Evolutionary conservation across 1,140 invertebrate genomes (phyloP).

Genomic region (Lordiphosa collinella): DNA sequence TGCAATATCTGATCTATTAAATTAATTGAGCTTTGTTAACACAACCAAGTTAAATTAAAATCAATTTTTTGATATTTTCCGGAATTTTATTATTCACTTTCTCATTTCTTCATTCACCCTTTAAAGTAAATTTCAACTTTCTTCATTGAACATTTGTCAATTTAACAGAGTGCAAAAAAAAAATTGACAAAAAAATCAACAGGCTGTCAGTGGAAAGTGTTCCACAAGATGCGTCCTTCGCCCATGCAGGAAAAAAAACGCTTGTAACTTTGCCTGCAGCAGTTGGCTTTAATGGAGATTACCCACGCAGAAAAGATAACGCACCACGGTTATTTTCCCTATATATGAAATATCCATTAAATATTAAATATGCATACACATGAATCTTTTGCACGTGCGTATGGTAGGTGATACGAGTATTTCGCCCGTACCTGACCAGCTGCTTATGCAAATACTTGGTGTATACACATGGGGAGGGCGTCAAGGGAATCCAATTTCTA

Average conservation of each 20-base stretch:
- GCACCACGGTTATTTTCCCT: constrained; percentile 2
- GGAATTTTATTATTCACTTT: too few species aligned
- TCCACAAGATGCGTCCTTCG: background rate
- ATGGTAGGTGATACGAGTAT: constrained; percentile 4
- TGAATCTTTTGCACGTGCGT: constrained; percentile 17
- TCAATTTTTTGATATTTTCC: too few species aligned
- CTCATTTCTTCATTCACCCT: too few species aligned
- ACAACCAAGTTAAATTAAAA: too few species aligned
- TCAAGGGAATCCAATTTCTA: constrained; percentile 21
- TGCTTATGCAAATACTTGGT: constrained; percentile 41
- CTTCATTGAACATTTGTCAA: background rate
- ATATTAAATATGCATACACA: constrained; percentile 44
- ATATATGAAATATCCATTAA: constrained; percentile 43
- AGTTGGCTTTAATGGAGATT: constrained; percentile 31
- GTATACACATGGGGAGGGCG: background rate
- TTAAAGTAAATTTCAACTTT: too few species aligned
- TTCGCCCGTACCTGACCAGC: constrained; percentile 28
- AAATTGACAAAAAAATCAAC: constrained; percentile 7
- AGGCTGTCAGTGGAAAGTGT: constrained; percentile 7
- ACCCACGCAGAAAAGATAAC: constrained; percentile 34
- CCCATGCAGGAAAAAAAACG: background rate
- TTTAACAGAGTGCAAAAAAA: constrained; percentile 8
- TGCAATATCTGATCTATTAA: too few species aligned
- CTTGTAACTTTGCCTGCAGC: constrained; percentile 12
- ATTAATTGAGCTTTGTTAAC: too few species aligned